These are phyloP conservation scores for Chitala chitala DNA, from an alignment of 2,113 vertebrate species.

Conservation along the genomic window DNA sequence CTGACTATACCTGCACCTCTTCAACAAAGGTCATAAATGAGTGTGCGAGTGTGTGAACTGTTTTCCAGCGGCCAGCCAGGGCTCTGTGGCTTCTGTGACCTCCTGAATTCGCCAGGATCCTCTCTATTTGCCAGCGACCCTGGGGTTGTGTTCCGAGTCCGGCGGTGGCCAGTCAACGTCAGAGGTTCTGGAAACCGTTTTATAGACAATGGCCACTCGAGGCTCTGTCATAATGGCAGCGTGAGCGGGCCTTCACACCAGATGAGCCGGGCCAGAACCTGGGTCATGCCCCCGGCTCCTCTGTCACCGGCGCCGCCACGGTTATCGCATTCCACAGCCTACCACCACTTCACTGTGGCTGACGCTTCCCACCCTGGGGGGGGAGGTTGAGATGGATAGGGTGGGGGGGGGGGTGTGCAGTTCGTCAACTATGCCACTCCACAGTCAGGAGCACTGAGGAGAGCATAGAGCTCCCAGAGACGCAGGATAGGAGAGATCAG, in stretches of 20 bases:
- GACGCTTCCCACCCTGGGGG: neutral
- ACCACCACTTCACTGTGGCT: neutral
- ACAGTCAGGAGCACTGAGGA: neutral
- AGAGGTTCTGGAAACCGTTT: slow-evolving; percentile 25
- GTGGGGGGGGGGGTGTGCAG: neutral
- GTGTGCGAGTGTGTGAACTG: neutral
- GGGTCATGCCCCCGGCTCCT: slow-evolving; percentile 41
- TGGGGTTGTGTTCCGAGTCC: neutral
- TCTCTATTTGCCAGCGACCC: neutral
- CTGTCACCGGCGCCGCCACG: slow-evolving; percentile 41
- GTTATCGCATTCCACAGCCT: slow-evolving; percentile 23
- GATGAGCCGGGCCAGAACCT: slow-evolving; percentile 30
- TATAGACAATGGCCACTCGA: slow-evolving; percentile 28
- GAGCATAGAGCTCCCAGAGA: slow-evolving; percentile 1
- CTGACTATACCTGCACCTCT: slow-evolving; percentile 1
- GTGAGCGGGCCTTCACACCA: neutral
- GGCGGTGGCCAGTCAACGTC: neutral
- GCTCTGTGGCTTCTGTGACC: neutral
- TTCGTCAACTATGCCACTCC: slow-evolving; percentile 14
- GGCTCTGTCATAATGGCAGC: slow-evolving; percentile 30
- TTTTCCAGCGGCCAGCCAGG: neutral
- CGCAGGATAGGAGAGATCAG: neutral
- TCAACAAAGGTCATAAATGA: neutral
- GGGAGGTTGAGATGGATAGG: neutral
- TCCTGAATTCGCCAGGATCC: slow-evolving; percentile 1